Conservation (phyloP, 2,113 vertebrate genomes). For the Alectura lathami region DNA sequence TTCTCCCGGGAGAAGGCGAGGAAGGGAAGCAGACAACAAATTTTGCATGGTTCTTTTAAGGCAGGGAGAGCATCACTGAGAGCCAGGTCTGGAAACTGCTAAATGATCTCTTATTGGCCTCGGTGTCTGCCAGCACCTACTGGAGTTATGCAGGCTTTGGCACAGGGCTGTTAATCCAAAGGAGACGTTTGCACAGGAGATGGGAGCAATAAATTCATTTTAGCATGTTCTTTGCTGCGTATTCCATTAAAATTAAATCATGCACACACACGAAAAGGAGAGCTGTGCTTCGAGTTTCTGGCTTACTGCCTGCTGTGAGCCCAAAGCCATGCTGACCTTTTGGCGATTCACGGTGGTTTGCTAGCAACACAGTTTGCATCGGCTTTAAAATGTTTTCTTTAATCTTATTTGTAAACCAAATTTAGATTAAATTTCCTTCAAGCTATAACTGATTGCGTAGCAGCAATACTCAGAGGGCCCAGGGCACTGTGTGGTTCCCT, state of each 20-base stretch:
- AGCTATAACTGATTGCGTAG: neutral
- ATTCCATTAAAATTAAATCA: neutral
- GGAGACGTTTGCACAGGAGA: neutral
- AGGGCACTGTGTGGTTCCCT: neutral
- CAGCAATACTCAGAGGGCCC: neutral
- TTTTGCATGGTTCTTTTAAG: neutral
- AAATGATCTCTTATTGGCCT: neutral
- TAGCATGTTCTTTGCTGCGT: neutral
- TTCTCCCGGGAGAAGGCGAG: neutral
- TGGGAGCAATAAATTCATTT: neutral
- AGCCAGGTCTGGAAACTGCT: neutral
- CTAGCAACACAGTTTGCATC: neutral
- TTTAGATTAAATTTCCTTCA: neutral
- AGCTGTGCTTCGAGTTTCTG: neutral
- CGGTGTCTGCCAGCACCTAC: neutral
- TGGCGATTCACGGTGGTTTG: neutral
- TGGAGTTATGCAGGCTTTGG: neutral
- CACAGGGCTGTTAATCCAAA: neutral
- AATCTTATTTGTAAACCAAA: conserved; percentile 39
- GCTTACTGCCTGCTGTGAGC: neutral
- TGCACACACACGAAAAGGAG: neutral
- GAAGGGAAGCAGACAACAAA: neutral
- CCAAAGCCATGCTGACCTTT: neutral
- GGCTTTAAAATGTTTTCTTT: conserved; percentile 36
- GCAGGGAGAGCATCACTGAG: neutral